A percentile compares a stretch with the other conserved stretches of the same genome.
These are phyloP conservation scores for Zophobas atratus DNA, from an alignment of 1,140 invertebrate genomes.

Conservation along the genomic window DNA sequence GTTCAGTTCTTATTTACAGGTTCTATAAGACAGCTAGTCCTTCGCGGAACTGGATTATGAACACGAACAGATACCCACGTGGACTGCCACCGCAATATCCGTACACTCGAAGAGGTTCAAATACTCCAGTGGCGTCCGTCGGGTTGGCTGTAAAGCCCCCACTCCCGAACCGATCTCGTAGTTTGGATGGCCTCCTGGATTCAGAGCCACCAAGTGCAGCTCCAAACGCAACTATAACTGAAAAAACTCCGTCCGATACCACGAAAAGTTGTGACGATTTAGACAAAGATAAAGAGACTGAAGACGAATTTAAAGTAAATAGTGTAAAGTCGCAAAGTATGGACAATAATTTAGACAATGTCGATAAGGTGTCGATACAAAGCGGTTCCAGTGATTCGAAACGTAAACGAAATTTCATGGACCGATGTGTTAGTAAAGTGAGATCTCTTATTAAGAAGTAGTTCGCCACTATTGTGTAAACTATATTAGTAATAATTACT, in stretches of 20 bases:
- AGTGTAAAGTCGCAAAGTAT: slow-evolving; percentile 65
- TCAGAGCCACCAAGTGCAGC: slow-evolving; percentile 54
- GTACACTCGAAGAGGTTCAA: slow-evolving; percentile 61
- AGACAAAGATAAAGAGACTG: slow-evolving; percentile 57
- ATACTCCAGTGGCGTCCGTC: slow-evolving; percentile 62
- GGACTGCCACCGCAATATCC: slow-evolving; percentile 65
- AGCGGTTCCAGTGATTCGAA: slow-evolving; percentile 68
- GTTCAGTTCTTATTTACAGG: slow-evolving; percentile 67
- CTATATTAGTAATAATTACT: slow-evolving; percentile 41
- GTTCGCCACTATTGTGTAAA: slow-evolving; percentile 54
- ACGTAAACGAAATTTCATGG: slow-evolving; percentile 82
- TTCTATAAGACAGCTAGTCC: slow-evolving; percentile 78
- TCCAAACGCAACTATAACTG: slow-evolving; percentile 51
- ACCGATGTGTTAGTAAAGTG: slow-evolving; percentile 84
- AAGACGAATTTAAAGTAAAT: slow-evolving; percentile 48
- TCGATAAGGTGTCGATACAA: slow-evolving; percentile 65
- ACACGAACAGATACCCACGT: slow-evolving; percentile 63
- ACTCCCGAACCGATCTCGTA: slow-evolving; percentile 74
- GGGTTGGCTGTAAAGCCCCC: slow-evolving; percentile 59
- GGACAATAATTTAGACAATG: slow-evolving; percentile 64
- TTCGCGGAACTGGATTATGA: slow-evolving; percentile 72
- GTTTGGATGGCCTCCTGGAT: slow-evolving; percentile 77
- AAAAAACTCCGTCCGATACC: slow-evolving; percentile 64
- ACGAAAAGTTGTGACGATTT: slow-evolving; percentile 62
- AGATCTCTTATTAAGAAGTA: slow-evolving; percentile 80